These are phyloP conservation scores for Chauna torquata DNA, from an alignment of 2,113 vertebrate genomes.

Conservation along the genomic window DNA sequence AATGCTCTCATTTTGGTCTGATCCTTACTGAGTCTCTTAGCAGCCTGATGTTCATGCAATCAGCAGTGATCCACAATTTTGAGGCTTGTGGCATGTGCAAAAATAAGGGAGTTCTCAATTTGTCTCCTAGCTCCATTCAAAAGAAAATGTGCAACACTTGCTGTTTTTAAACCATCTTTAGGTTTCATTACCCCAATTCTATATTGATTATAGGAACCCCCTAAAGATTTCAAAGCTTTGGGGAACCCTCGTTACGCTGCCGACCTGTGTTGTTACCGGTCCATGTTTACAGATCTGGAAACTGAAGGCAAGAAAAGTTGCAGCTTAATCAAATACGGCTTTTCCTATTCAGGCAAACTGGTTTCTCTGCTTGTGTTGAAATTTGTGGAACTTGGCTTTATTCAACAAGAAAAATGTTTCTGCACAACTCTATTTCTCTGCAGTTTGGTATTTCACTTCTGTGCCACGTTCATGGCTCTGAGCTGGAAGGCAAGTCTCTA, in stretches of 20 bases:
- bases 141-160: background rate
- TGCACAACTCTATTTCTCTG: background rate
- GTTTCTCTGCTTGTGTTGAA: background rate
- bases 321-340: background rate
- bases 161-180: background rate
- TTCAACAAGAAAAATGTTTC: background rate
- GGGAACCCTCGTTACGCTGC: background rate
- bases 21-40: background rate
- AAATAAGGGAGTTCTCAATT: background rate
- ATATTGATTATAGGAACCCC: background rate
- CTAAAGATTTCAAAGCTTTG: background rate
- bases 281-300: background rate
- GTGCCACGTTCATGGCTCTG: fast-evolving
- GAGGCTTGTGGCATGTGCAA: background rate
- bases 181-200: background rate
- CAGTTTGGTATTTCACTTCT: background rate
- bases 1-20: background rate
- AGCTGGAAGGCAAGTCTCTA: background rate
- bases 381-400: background rate
- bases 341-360: background rate
- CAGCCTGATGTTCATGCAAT: background rate
- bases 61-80: background rate
- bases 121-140: background rate
- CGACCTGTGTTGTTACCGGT: fast-evolving
- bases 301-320: background rate